Evolutionary conservation across 2,888 invertebrate genomes (phyloP).

Genomic region (Leucania comma): DNA sequence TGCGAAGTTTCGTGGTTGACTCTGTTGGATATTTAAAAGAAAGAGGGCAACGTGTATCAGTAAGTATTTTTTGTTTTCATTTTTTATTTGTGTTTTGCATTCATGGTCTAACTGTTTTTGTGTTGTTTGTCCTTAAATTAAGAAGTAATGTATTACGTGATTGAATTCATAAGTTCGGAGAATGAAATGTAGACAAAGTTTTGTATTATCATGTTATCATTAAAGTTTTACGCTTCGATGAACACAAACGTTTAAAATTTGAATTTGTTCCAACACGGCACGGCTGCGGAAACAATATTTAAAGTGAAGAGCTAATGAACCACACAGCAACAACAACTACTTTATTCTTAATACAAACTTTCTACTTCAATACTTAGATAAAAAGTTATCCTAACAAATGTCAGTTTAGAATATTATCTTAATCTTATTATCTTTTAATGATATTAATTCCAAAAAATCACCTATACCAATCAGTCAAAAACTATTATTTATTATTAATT

Average conservation of each 20-base stretch:
- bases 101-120: constrained; percentile 19
- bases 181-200: constrained; percentile 5
- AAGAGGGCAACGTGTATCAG: constrained; percentile 38
- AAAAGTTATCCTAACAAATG: background rate
- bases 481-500: background rate
- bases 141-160: constrained; percentile 31
- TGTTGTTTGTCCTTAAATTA: constrained; percentile 7
- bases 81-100: constrained; percentile 44
- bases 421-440: background rate
- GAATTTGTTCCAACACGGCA: constrained; percentile 24
- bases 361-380: no score
- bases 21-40: constrained; percentile 19
- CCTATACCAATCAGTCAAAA: background rate
- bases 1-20: constrained; percentile 9
- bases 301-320: background rate
- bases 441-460: background rate
- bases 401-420: background rate
- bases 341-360: background rate
- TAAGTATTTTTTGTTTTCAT: constrained; percentile 60
- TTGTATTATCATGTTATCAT: constrained; percentile 22
- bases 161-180: background rate
- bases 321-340: background rate
- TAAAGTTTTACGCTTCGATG: constrained; percentile 44
- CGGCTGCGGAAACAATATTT: constrained; percentile 1
- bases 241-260: constrained; percentile 49